Base-by-base conservation (phyloP, 2,113 vertebrate species). In the Drymodes brunneopygia region DNA sequence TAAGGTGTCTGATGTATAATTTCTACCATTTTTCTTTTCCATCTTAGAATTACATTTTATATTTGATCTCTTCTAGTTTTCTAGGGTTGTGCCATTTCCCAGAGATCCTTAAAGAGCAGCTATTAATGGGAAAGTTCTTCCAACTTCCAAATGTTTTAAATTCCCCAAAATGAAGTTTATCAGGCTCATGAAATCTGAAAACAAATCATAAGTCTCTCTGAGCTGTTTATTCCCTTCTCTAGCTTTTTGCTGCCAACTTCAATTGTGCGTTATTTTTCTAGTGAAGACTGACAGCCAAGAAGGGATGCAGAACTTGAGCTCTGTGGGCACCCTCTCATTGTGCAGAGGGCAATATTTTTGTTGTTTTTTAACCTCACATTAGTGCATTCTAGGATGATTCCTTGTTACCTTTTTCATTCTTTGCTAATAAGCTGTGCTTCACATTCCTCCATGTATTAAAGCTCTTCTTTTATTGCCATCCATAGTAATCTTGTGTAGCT, bases 281-380 rank as follows among this genome's bases (percentile, higher is more conserved):
- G 14, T 78, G 56, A 78, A 81, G 33, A 35, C 16, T 87, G 47
- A 71, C 44, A 77, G 28, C 28, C 33, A 83, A 57, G 22, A 10
- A 13, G 7, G 4, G 4, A 35, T 24, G 25, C 5, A 45, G n/a
- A 33, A 33, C 27, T 71, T 61, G 35, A 87, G 15, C 56, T 71
- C 64, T 74, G 23, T 50, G 44, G 18, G 10, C 21, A 66, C n/a
- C 8, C 22, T 57, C 16, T 60, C 9, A 33, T 24, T 84, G 9
- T 22, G 15, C 58, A 78, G 11, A 78, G 23, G 13, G 10, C 10
- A 71, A 22, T 2, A 3, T 14, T 53, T 40, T 53, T 16, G 14
- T 17, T 47, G 3, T 17, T 7, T 58, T 54, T 38, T 48, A 16
- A 7, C 4, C 17, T 62, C 8, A 21, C 0, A 0, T 14, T 86